These are phyloP conservation scores for Ophion slaviceki DNA, from an alignment of 2,888 invertebrate species.

Conservation along the genomic window DNA sequence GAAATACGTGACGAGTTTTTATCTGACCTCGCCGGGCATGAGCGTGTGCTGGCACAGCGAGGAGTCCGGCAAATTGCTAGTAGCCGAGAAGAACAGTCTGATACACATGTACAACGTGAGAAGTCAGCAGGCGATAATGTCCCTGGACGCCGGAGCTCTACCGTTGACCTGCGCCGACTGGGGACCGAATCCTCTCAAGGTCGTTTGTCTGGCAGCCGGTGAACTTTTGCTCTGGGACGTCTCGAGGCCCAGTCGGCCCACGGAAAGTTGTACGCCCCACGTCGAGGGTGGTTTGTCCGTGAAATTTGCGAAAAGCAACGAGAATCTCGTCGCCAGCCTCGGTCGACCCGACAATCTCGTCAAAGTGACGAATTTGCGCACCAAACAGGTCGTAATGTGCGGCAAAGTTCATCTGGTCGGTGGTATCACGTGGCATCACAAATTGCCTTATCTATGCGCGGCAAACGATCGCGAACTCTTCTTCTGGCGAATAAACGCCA, in stretches of 20 bases:
- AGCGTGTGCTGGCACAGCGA: slow-evolving; percentile 89
- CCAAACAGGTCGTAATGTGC: slow-evolving; percentile 85
- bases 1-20: slow-evolving; percentile 86
- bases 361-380: slow-evolving; percentile 87
- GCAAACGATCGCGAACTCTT: slow-evolving; percentile 86
- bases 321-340: slow-evolving; percentile 87
- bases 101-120: slow-evolving; percentile 90
- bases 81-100: slow-evolving; percentile 90
- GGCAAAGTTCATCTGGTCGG: slow-evolving; percentile 85
- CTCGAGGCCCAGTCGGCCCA: slow-evolving; percentile 87
- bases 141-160: slow-evolving; percentile 86
- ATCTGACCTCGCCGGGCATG: slow-evolving; percentile 88
- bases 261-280: slow-evolving; percentile 86
- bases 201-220: slow-evolving; percentile 88
- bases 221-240: slow-evolving; percentile 89
- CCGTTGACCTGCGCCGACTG: slow-evolving; percentile 89
- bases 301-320: slow-evolving; percentile 87
- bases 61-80: slow-evolving; percentile 89
- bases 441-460: slow-evolving; percentile 86
- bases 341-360: slow-evolving; percentile 88
- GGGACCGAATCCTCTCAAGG: slow-evolving; percentile 87
- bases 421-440: slow-evolving; percentile 87
- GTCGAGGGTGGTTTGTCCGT: slow-evolving; percentile 87
- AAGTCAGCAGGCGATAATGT: slow-evolving; percentile 88
- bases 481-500: slow-evolving; percentile 86